Evolutionary conservation across 2,888 invertebrate genomes (phyloP).

Genomic region (Sclerodermus sp.): DNA sequence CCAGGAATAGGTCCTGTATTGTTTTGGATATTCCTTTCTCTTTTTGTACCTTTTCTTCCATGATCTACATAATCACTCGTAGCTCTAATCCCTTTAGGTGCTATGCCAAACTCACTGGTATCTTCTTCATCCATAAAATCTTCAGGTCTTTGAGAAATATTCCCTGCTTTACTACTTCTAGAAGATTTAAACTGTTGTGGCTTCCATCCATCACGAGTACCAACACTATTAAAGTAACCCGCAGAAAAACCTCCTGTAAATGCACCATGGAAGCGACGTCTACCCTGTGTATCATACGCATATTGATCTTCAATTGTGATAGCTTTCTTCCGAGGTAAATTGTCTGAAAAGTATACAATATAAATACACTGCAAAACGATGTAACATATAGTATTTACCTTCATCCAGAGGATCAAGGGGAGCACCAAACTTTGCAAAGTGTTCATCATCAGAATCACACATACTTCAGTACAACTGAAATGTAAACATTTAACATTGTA

Average conservation of each 20-base stretch:
- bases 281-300: constrained; percentile 86
- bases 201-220: constrained; percentile 92
- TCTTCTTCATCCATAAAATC: constrained; percentile 99
- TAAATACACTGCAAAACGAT: too few relatives aligned
- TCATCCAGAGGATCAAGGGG: constrained; percentile 81
- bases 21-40: constrained; percentile 50
- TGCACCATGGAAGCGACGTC: constrained; percentile 94
- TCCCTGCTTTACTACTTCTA: constrained; percentile 68
- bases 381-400: constrained; percentile 34
- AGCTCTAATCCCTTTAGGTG: constrained; percentile 82
- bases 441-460: constrained; percentile 64
- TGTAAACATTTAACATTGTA: too few relatives aligned
- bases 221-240: constrained; percentile 96
- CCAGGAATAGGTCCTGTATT: constrained; percentile 58
- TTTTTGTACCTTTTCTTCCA: constrained; percentile 46
- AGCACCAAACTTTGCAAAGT: constrained; percentile 76
- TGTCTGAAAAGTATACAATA: constrained; percentile 63
- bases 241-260: constrained; percentile 99
- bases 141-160: constrained; percentile 70
- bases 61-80: constrained; percentile 71
- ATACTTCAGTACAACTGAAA: too few relatives aligned
- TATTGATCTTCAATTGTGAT: constrained; percentile 82
- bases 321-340: constrained; percentile 78
- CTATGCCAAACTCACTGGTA: constrained; percentile 91
- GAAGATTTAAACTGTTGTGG: constrained; percentile 92